Percentiles rank a stretch among this genome's conserved stretches.
These are phyloP conservation scores for Platycheirus rosarum DNA, from an alignment of 2,888 invertebrate species.

Conservation along the genomic window DNA sequence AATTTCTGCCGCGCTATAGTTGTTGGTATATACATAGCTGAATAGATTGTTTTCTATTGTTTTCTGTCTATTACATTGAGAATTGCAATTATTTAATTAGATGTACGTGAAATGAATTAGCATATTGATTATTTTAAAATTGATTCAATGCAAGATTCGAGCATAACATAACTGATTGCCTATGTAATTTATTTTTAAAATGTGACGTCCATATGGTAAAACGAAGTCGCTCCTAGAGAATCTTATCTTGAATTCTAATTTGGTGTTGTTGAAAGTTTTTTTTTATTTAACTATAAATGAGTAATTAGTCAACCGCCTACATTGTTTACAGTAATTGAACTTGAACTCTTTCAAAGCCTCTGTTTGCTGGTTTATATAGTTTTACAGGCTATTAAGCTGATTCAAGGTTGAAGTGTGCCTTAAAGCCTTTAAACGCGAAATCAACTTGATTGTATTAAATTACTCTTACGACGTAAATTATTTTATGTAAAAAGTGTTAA, in stretches of 20 bases:
- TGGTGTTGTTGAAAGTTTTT: not conserved
- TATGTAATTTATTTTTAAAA: constrained; percentile 42
- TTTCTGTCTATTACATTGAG: constrained; percentile 44
- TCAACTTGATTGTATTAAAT: no score
- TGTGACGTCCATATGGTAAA: constrained; percentile 47
- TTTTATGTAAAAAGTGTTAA: no score
- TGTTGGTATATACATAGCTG: not conserved
- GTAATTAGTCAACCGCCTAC: not conserved
- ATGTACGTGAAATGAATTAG: constrained; percentile 22
- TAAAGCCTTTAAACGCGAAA: no score
- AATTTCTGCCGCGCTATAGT: constrained; percentile 32
- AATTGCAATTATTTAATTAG: no score
- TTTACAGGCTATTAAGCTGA: not conserved
- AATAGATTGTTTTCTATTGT: constrained; percentile 23
- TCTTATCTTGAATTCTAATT: constrained; percentile 59
- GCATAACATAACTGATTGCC: constrained; percentile 32
- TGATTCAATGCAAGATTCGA: constrained; percentile 43
- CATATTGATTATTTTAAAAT: constrained; percentile 47
- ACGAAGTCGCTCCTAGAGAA: no score
- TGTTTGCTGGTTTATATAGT: constrained; percentile 1
- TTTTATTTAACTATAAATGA: not conserved
- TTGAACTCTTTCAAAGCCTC: constrained; percentile 36
- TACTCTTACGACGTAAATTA: no score
- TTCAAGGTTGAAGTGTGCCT: no score
- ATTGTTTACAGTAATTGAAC: constrained; percentile 33